phyloP scores from a whole-genome alignment of 1,140 invertebrate species.

The Aphelenchoides fujianensis region DNA sequence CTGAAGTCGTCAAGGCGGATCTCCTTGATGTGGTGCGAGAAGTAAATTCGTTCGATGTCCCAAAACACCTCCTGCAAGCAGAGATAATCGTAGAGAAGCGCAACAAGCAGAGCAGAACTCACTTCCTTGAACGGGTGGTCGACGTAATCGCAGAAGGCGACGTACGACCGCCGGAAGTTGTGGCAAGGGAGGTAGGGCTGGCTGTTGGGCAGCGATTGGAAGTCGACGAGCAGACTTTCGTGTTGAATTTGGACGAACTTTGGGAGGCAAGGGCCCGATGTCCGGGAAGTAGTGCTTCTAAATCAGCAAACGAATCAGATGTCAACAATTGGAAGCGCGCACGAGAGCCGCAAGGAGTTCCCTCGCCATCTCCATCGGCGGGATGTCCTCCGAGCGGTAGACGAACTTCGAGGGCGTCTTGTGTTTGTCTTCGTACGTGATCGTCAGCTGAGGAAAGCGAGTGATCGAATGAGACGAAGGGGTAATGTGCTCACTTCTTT shows the following conservation, averaged over 20 bases:
- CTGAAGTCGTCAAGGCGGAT: slow-evolving; percentile 60
- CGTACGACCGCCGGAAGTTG: slow-evolving; percentile 58
- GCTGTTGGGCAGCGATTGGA: slow-evolving; percentile 42
- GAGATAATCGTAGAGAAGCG: slow-evolving; percentile 24
- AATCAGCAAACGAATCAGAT: too few species aligned
- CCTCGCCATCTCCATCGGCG: slow-evolving; percentile 45
- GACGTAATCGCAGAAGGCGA: slow-evolving; percentile 58
- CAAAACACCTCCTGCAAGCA: slow-evolving; percentile 24
- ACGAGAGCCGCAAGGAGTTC: slow-evolving; percentile 50
- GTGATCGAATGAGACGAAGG: not conserved
- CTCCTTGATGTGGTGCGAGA: slow-evolving; percentile 49
- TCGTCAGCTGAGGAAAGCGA: slow-evolving; percentile 35
- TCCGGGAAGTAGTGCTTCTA: slow-evolving; percentile 60
- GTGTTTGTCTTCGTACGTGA: slow-evolving; percentile 43
- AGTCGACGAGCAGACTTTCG: slow-evolving; percentile 42
- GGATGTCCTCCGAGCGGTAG: slow-evolving; percentile 14
- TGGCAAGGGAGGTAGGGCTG: slow-evolving; percentile 53
- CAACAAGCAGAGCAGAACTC: slow-evolving; percentile 39
- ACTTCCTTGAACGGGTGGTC: slow-evolving; percentile 61
- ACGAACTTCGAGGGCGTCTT: slow-evolving; percentile 29
- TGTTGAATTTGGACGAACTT: slow-evolving; percentile 43
- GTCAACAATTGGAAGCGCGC: not conserved
- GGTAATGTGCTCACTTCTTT: slow-evolving; percentile 3
- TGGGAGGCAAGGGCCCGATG: slow-evolving; percentile 46
- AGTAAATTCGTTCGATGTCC: slow-evolving; percentile 62